Base-by-base conservation (phyloP, 2,113 vertebrate species). In the Chamaetylas fuelleborni region DNA sequence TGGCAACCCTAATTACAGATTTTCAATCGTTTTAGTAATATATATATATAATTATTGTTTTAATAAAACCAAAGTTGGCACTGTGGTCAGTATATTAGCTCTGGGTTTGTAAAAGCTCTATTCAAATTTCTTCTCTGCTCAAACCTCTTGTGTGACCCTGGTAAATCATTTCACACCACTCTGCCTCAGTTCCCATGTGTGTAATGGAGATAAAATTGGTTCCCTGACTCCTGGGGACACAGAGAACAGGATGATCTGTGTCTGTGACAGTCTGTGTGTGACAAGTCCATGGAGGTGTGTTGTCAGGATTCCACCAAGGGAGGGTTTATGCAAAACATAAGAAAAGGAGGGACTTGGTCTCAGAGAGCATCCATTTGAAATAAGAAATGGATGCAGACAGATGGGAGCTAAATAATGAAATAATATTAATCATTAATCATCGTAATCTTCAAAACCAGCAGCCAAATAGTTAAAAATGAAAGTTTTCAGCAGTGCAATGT, bases 181-280 rank as follows among this genome's bases (percentile, higher is more conserved):
- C 20, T 93, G 81, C 72, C 81, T 81, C 72, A 48, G 48, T 81
- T 78, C 67, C 65, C 61, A 8, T 29, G 14, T n/a, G 20, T 28
- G 11, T n/a, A 31, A 47, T 8, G 26, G 16, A 83, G 45, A 61
- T 29, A 48, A 94, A 92, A 51, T 22, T 7, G 19, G 28, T 51
- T 70, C 36, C 48, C 14, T 34, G 3, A 19, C 9, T 92, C 17
- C 77, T 24, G 40, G 17, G 47, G 47, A 58, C 22, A 71, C 1
- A 18, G 40, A 7, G 61, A 71, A 23, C 40, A 66, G 0, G 0
- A 9, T 28, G 58, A 33, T 26, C 42, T 3, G 0, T 17, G n/a
- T 31, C 40, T 62, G 34, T 48, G 40, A 14, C 48, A 56, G 34
- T 45, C 28, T n/a, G 3, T 28, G 17, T n/a, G 48, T 11, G n/a